These are phyloP conservation scores for Python bivittatus DNA, from an alignment of 2,113 vertebrate genomes.

Conservation along the genomic window DNA sequence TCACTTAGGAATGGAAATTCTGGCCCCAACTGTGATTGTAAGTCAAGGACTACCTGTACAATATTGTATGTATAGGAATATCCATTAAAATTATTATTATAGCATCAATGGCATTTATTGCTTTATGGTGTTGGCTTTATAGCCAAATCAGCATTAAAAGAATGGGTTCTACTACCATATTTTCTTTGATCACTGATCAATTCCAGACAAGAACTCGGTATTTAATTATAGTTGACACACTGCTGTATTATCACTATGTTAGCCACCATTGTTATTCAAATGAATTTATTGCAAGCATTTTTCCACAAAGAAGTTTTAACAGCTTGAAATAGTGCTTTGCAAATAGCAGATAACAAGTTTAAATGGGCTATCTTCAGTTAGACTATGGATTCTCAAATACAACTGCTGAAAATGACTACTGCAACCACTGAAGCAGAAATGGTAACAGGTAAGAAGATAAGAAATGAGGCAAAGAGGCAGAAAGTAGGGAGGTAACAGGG, in stretches of 20 bases:
- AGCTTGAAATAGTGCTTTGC: not conserved
- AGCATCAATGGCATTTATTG: not conserved
- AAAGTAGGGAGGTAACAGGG: not conserved
- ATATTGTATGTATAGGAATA: not conserved
- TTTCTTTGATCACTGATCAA: not conserved
- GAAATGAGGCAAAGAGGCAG: not conserved
- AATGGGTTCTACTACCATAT: not conserved
- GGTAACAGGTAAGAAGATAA: not conserved
- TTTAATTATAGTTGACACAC: not conserved
- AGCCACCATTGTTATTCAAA: not conserved
- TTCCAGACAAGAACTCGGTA: not conserved
- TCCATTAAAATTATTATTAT: not conserved
- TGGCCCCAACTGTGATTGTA: no score
- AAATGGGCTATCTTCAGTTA: not conserved
- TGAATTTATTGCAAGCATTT: not conserved
- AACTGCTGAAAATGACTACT: not conserved
- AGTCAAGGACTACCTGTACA: no score
- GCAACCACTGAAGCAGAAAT: not conserved
- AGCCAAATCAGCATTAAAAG: not conserved
- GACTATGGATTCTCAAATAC: not conserved
- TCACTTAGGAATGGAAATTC: no score
- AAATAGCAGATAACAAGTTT: not conserved
- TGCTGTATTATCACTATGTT: not conserved
- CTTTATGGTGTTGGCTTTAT: not conserved
- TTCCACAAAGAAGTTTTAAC: not conserved